Evolutionary conservation across 2,113 vertebrate species (phyloP), one percentile per base, ranked within the genome.

Genomic region (Callocephalon fimbriatum): DNA sequence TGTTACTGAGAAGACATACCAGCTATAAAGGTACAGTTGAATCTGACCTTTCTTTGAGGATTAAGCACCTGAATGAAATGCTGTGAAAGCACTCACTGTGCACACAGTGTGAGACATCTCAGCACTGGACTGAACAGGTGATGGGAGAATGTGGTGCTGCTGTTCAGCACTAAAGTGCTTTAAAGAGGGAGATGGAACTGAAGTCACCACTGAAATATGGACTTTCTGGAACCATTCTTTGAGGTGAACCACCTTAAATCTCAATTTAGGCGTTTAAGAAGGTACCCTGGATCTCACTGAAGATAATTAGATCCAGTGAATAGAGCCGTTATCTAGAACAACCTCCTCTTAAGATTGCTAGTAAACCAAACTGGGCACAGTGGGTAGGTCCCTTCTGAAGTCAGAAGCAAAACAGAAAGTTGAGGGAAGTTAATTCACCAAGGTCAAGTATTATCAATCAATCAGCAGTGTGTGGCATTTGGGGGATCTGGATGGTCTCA

Each of bases 61-160:
- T 74, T 12, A 31, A 31, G 10, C 15, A n/a, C 9, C 58, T 18
- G 18, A 31, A 31, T 2, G 42, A 77, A 59, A 9, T 9, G 1
- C 32, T 58, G 40, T 0, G 1, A 18, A 48, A 66, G 20, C 45
- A 5, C 15, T 47, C 59, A 0, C 9, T 35, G 22, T 35, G 22
- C 35, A 19, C 2, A 1, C 51, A 5, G 8, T 0, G 5, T n/a
- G 73, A 45, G 26, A 50, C 3, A 10, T 7, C 59, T 11, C 86
- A 62, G 56, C 51, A 40, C 19, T 44, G 23, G 53, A 18, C 48
- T 35, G 31, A 67, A 40, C 40, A 48, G 22, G 22, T 16, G 9
- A n/a, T 2, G 38, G 42, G 27, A 79, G 42, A 47, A 56, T 18
- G 44, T 27, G 54, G 22, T 26, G 45, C 35, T 77, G 50, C 37